Evolutionary conservation across 2,113 vertebrate species (phyloP).

Genomic region (Oxygymnocypris stewartii): DNA sequence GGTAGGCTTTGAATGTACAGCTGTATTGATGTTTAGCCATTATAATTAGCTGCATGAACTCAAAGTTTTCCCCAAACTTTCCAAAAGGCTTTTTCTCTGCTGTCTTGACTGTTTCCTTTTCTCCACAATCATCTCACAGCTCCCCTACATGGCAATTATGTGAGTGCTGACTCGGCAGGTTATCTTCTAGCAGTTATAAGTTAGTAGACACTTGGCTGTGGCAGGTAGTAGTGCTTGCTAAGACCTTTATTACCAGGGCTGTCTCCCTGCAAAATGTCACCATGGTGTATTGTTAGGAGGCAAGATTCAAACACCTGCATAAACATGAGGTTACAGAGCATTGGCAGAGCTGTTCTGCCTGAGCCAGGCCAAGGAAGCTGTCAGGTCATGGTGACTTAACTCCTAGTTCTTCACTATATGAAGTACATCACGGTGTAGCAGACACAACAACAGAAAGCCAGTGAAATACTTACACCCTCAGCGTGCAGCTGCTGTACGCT

Average conservation of each 20-base stretch:
- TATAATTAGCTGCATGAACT: neutral
- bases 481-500: conserved; percentile 15
- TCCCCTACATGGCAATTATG: conserved; percentile 48
- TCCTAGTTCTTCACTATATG: conserved; percentile 5
- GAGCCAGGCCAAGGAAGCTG: neutral
- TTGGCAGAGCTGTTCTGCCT: conserved; percentile 45
- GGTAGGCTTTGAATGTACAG: neutral
- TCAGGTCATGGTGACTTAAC: conserved; percentile 19
- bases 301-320: conserved; percentile 42
- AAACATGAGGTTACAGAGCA: conserved; percentile 56
- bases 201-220: conserved; percentile 41
- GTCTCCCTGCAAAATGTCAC: conserved; percentile 53
- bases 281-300: conserved; percentile 50
- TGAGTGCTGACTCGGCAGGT: conserved; percentile 63
- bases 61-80: conserved; percentile 6
- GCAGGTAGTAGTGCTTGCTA: conserved; percentile 42
- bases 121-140: neutral
- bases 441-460: neutral
- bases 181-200: conserved; percentile 44
- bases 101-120: conserved; percentile 24
- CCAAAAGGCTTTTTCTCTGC: conserved; percentile 1
- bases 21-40: neutral
- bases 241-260: conserved; percentile 49
- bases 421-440: conserved; percentile 6
- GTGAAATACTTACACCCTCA: neutral